Base-by-base conservation (phyloP, 2,797 vertebrate genomes). In the Oreortyx pictus region DNA sequence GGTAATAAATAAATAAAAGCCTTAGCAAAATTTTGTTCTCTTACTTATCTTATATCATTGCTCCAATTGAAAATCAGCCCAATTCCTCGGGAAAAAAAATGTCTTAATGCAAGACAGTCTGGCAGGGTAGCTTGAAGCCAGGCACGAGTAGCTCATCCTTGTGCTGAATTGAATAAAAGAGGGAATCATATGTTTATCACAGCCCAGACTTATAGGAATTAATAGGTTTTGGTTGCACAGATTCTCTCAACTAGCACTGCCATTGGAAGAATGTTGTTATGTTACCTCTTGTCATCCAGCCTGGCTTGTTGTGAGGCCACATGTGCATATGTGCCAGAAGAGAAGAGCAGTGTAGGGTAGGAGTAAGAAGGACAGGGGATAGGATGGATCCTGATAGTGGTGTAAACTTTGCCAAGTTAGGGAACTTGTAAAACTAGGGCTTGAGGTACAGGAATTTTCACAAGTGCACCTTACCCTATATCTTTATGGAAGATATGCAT, bases 151-250 rank as follows among this genome's bases (percentile, higher is more conserved):
- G 11, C 11, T 27, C 3, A 1, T 70, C 24, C 57, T 54, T 78
- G 23, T 67, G 43, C 44, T 0, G 1, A 17, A 56, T 41, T 73
- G 66, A 50, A 12, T 64, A 35, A 64, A 37, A 90, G 56, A 84
- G 27, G 74, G 77, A 84, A 57, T 60, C 0, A 3, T 54, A 61
- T 41, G 0, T 85, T 60, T n/a, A n/a, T n/a, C n/a, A n/a, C n/a
- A n/a, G n/a, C n/a, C n/a, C n/a, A n/a, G n/a, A n/a, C n/a, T n/a
- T n/a, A n/a, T n/a, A n/a, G n/a, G n/a, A n/a, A n/a, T n/a, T n/a
- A 88, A 88, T 56, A 64, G 83, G 23, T 64, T 88, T 67, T 64
- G 67, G 71, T 91, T 84, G 74, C 83, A 88, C 77, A 91, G 59
- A 77, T 67, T 64, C 64, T 92, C 56, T 83, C 60, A 62, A 39